Evolutionary conservation across 1,140 invertebrate species (phyloP).

Genomic region (Sycophila sp.): DNA sequence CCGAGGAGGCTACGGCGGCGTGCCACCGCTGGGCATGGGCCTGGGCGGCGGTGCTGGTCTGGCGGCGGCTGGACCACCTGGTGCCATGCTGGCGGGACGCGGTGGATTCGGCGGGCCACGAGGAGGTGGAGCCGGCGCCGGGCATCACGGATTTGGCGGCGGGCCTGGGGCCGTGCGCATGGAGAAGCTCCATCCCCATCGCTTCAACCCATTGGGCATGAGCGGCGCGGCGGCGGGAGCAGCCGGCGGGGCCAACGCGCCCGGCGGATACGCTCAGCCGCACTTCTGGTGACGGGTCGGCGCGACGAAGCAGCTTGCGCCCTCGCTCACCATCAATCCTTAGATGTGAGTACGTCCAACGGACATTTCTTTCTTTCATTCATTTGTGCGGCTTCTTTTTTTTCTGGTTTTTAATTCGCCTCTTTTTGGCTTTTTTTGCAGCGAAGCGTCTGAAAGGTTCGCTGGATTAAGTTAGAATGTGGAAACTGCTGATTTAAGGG

Average conservation of each 20-base stretch:
- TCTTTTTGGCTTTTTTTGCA: no score
- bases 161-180: slow-evolving; percentile 65
- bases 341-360: slow-evolving; percentile 26
- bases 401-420: not conserved
- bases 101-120: slow-evolving; percentile 51
- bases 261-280: slow-evolving; percentile 61
- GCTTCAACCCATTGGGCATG: slow-evolving; percentile 65
- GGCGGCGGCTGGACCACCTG: slow-evolving; percentile 48
- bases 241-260: slow-evolving; percentile 45
- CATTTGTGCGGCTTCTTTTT: no score
- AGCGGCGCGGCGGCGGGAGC: slow-evolving; percentile 54
- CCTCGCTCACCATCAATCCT: slow-evolving; percentile 2
- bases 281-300: slow-evolving; percentile 62
- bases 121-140: slow-evolving; percentile 49
- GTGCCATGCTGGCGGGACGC: slow-evolving; percentile 49
- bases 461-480: no score
- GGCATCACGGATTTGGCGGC: slow-evolving; percentile 55
- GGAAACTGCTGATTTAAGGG: no score
- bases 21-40: slow-evolving; percentile 37
- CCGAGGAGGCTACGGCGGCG: slow-evolving; percentile 44
- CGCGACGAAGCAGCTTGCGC: slow-evolving; percentile 2
- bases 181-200: slow-evolving; percentile 65
- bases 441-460: no score
- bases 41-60: slow-evolving; percentile 46
- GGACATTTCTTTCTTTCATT: no score